Base-by-base conservation (phyloP, 2,888 invertebrate genomes). In the Trachelus tabidus region DNA sequence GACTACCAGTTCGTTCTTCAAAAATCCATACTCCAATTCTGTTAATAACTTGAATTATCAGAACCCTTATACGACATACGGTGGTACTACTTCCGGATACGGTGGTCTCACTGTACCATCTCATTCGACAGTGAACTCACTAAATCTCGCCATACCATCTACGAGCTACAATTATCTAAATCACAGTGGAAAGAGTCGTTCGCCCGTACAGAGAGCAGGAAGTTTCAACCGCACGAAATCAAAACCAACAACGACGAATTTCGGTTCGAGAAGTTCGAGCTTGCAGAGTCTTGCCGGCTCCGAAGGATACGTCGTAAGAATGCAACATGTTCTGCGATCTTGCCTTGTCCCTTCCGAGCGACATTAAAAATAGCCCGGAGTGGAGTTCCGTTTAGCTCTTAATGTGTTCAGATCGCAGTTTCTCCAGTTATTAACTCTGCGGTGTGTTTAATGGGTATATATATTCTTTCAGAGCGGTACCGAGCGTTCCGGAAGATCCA, bases 301-400 rank as follows among this genome's bases (percentile, higher is more conserved):
- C 80, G 97, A 97, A 92, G 97, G 97, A 93, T 97, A 97, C 89
- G 94, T 94, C 93, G 97, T 97, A 96, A 94, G 96, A 92, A 30
- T 56, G 56, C 56, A 56, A 23, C 23, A 56, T 56, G 9, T 56
- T 56, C 56, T 56, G 56, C 9, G 56, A 56, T 56, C 56, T 56
- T 56, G 23, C 9, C 56, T 56, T 56, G 56, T 56, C 23, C 23
- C 56, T 56, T 23, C 56, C 23, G 56, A 56, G 23, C 56, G 56
- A 23, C 23, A 56, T 56, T 56, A 56, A 56, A 56, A 56, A 56
- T 56, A 56, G 56, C 56, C 56, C 56, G 2, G 23, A 56, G 56
- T 23, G 9, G 9, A 56, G 23, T 56, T 23, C 23, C 23, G 2
- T 23, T 56, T 56, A 56, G 23, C 23, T 56, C 56, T 56, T 23